Evolutionary conservation across 2,113 vertebrate species (phyloP).

Genomic region (Rhodinocichla rosea): DNA sequence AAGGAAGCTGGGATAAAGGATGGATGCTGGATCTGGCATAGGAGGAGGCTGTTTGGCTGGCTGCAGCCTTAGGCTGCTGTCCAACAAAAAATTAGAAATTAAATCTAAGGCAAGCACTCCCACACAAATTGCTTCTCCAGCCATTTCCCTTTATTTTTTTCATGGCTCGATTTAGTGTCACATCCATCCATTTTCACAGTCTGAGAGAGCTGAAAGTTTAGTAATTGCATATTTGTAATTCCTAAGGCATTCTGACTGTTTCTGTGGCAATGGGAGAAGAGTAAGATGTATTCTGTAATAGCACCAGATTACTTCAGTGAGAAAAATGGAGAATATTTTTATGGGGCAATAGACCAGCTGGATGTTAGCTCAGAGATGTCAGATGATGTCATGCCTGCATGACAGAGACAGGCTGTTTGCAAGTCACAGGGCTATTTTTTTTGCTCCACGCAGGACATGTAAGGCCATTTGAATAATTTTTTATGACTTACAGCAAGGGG

Average conservation of each 20-base stretch:
- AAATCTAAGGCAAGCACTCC: neutral
- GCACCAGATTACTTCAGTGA: neutral
- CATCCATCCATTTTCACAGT: neutral
- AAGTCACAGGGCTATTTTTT: neutral
- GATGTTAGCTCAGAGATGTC: neutral
- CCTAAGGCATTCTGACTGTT: neutral
- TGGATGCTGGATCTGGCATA: neutral
- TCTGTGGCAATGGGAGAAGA: neutral
- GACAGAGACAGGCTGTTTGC: neutral
- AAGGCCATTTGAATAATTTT: neutral
- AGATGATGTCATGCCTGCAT: neutral
- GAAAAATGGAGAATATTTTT: neutral
- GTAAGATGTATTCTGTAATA: neutral
- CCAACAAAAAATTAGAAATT: neutral
- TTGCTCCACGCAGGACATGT: neutral
- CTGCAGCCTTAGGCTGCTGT: neutral
- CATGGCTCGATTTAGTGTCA: neutral
- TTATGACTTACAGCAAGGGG: neutral
- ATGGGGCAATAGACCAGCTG: neutral
- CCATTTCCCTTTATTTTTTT: neutral
- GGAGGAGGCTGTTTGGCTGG: neutral
- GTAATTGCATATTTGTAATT: neutral
- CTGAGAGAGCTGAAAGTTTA: neutral
- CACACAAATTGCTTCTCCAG: neutral
- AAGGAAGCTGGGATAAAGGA: neutral